Evolutionary conservation across 1,140 invertebrate species (phyloP).

Genomic region (Aphis gossypii): DNA sequence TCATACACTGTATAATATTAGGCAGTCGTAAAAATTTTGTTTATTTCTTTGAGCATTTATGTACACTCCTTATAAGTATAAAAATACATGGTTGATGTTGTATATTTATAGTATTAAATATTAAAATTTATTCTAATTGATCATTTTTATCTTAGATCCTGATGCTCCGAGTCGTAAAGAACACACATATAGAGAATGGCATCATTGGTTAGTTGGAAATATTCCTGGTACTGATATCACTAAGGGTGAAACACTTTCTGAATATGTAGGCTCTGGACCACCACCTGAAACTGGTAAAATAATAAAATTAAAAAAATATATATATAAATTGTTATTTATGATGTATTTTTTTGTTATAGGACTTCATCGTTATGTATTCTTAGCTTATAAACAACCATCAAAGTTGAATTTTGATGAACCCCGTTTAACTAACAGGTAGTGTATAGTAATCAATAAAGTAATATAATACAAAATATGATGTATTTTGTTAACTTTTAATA

Average conservation of each 20-base stretch:
- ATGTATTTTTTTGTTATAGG: no score
- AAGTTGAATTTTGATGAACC: constrained; percentile 76
- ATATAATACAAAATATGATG: neutral
- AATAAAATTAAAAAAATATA: neutral
- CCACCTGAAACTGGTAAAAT: constrained; percentile 75
- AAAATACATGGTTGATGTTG: neutral
- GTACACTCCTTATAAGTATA: neutral
- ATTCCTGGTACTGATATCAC: constrained; percentile 80
- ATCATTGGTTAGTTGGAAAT: constrained; percentile 92
- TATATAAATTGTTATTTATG: no score
- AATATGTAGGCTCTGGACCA: constrained; percentile 86
- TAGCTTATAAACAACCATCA: constrained; percentile 83
- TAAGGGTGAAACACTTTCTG: constrained; percentile 77
- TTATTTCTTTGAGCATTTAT: neutral
- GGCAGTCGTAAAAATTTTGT: neutral
- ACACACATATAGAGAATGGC: constrained; percentile 84
- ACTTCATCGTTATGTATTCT: constrained; percentile 62
- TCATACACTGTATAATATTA: neutral
- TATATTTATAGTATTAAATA: neutral
- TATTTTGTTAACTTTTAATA: constrained; percentile 38
- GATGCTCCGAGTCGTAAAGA: constrained; percentile 85
- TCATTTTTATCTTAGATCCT: constrained; percentile 72
- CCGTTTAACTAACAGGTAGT: constrained; percentile 68
- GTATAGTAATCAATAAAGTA: neutral
- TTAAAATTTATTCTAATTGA: neutral